phyloP scores from a whole-genome alignment of 2,113 vertebrate species.

The Peromyscus maniculatus region DNA sequence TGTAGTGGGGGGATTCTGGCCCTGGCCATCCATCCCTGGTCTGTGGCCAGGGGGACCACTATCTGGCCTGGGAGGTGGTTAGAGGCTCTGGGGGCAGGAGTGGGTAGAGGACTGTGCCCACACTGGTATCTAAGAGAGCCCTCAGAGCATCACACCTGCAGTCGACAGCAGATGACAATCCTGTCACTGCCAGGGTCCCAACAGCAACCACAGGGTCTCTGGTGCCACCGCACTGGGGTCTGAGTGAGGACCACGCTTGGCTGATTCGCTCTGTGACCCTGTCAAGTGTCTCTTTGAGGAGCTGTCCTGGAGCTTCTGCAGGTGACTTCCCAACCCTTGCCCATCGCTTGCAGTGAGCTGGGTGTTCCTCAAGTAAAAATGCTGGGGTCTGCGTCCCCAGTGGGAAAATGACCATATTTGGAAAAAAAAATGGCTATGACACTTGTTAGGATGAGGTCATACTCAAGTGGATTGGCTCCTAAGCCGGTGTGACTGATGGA shows the following conservation, averaged over 20 bases:
- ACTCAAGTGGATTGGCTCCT: background rate
- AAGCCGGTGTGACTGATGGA: background rate
- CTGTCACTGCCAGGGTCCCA: too few species aligned
- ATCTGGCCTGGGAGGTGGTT: background rate
- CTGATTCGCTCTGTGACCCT: background rate
- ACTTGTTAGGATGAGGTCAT: background rate
- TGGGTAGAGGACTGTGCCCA: accelerated
- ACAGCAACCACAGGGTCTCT: background rate
- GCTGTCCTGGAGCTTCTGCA: background rate
- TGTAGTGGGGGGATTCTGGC: background rate
- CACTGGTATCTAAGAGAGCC: background rate
- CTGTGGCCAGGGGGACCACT: accelerated
- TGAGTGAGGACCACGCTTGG: background rate
- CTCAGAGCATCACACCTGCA: accelerated
- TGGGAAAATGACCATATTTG: background rate
- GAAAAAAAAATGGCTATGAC: background rate
- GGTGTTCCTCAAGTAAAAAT: background rate
- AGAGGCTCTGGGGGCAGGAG: too few species aligned
- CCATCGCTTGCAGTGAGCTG: background rate
- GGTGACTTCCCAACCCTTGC: background rate
- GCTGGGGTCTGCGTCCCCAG: too few species aligned
- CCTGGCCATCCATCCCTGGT: background rate
- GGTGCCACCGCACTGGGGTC: background rate
- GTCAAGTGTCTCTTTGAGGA: background rate
- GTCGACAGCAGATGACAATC: accelerated